Conservation (phyloP, 2,797 vertebrate species). For the Girardinus metallicus region DNA sequence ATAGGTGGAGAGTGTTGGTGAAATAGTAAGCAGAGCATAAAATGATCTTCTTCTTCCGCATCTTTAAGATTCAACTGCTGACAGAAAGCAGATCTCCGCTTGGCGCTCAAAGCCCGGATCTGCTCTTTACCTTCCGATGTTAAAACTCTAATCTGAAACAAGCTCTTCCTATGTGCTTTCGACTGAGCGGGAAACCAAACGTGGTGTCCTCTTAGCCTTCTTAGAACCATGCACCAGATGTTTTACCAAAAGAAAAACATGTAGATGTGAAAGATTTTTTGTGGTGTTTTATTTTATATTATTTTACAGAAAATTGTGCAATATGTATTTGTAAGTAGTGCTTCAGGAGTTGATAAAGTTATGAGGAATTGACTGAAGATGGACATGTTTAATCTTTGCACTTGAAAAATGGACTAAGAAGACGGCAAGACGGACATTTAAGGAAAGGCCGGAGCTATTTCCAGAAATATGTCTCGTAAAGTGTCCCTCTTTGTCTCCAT, state of each 20-base stretch:
- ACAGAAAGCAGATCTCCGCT: conserved; percentile 1
- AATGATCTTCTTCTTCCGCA: conserved; percentile 20
- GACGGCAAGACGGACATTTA: neutral
- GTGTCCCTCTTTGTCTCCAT: neutral
- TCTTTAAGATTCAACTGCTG: conserved; percentile 12
- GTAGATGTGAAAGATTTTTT: neutral
- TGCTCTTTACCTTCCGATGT: neutral
- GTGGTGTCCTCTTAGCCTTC: neutral
- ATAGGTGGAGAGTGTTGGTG: conserved; percentile 38
- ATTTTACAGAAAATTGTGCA: neutral
- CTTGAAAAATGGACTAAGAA: neutral
- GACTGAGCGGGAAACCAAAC: neutral
- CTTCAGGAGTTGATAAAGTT: neutral
- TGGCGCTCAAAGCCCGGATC: neutral
- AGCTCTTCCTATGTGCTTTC: neutral
- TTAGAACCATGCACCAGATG: neutral
- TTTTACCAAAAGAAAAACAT: neutral
- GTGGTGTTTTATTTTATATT: neutral
- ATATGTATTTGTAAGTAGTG: neutral
- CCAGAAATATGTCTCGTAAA: neutral
- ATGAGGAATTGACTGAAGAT: neutral
- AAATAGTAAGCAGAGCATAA: conserved; percentile 57
- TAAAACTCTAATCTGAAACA: neutral
- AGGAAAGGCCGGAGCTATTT: neutral
- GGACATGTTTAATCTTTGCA: neutral